Evolutionary conservation across 2,797 vertebrate genomes (phyloP).

Genomic region (Threskiornis aethiopicus): DNA sequence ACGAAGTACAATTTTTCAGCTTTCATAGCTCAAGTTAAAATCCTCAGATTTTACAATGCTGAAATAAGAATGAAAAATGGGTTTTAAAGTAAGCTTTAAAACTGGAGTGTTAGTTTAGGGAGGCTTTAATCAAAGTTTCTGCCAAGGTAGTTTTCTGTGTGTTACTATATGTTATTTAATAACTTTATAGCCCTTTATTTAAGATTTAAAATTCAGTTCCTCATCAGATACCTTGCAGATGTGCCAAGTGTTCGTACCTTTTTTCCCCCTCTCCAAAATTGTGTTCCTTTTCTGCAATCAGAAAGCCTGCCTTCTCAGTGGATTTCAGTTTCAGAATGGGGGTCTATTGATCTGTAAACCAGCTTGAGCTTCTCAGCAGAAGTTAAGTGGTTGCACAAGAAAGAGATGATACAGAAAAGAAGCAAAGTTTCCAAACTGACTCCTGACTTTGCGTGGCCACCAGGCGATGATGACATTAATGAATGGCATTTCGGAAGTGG

Average conservation of each 20-base stretch:
- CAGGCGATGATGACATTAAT: neutral
- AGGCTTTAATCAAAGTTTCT: neutral
- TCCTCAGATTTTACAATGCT: neutral
- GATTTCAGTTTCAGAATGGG: neutral
- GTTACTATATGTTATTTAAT: neutral
- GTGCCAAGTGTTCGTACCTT: neutral
- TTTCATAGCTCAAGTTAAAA: neutral
- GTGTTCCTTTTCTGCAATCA: neutral
- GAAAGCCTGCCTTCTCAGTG: neutral
- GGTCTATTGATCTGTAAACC: neutral
- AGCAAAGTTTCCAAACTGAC: neutral
- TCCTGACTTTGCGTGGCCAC: neutral
- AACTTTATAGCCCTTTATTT: neutral
- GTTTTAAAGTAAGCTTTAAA: neutral
- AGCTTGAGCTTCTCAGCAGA: neutral
- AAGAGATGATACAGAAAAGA: neutral
- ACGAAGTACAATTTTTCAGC: neutral
- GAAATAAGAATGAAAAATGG: neutral
- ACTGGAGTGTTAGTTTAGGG: neutral
- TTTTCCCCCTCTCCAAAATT: neutral
- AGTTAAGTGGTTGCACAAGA: neutral
- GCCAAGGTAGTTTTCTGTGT: neutral
- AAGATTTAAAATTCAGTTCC: constrained; percentile 13
- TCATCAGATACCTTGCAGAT: neutral
- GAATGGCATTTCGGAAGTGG: neutral